phyloP scores from a whole-genome alignment of 2,797 vertebrate genomes.

The Propithecus deckenii region DNA sequence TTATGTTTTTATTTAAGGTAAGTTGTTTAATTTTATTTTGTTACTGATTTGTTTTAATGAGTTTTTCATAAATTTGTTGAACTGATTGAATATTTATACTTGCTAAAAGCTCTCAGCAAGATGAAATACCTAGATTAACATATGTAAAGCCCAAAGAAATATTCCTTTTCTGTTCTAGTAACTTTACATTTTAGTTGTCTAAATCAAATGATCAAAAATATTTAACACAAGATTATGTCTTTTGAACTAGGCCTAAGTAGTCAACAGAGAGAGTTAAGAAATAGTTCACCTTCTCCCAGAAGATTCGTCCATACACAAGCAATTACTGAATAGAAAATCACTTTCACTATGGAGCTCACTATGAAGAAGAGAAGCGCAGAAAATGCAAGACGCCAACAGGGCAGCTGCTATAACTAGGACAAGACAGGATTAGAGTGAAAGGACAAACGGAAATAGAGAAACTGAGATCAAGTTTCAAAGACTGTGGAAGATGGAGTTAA shows the following conservation, averaged over 20 bases:
- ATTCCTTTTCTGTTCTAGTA: background rate
- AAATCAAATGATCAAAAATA: background rate
- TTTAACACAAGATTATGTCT: background rate
- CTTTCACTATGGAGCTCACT: background rate
- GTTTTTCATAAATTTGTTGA: background rate
- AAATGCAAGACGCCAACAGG: background rate
- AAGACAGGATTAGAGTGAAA: background rate
- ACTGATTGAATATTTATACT: background rate
- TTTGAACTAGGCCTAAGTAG: background rate
- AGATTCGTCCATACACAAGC: background rate
- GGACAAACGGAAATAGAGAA: background rate
- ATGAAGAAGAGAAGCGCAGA: background rate
- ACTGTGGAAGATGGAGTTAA: background rate
- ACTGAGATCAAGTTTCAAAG: background rate
- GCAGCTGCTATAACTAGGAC: fast-evolving
- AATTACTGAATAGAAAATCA: background rate
- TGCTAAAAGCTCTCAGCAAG: background rate
- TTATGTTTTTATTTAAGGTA: background rate
- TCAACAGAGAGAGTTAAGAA: background rate
- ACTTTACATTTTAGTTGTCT: background rate
- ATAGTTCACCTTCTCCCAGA: background rate
- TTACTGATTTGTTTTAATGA: background rate
- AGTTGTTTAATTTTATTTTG: background rate
- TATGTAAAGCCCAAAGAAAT: background rate
- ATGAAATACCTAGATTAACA: background rate